Base-by-base conservation (phyloP, 2,113 vertebrate species). In the Petroica traversi region DNA sequence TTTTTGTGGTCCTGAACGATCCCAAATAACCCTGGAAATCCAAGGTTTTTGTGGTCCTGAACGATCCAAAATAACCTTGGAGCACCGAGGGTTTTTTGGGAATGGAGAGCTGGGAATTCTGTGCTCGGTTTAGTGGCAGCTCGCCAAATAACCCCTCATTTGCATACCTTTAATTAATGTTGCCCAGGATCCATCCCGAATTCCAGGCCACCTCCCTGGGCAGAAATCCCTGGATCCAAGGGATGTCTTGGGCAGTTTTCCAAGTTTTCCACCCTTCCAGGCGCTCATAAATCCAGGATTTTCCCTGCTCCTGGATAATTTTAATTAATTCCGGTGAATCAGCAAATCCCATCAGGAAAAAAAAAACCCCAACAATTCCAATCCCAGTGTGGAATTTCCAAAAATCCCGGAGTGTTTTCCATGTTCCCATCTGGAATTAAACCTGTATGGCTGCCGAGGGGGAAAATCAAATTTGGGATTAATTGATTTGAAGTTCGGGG, bases 391-490 rank as follows among this genome's bases (percentile, higher is more conserved):
- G 11, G 2, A 3, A 6, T 69, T 83, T 36, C 58, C 48, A 31
- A 24, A 0, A 7, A 19, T 45, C 9, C 1, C 2, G 0, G 19
- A 3, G 34, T 22, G 66, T 36, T 49, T 33, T 11, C 48, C 18
- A 0, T 2, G 25, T 9, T 92, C 51, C 57, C 4, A 0, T 0
- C 38, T 59, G 4, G 7, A 74, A 63, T 78, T 6, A 68, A 41
- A 57, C 14, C 49, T 3, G 4, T 25, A 2, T 43, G 45, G 36
- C 2, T 45, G 10, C n/a, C 3, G 22, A 19, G 25, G 23, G 36
- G 28, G 20, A 17, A 58, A 81, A 87, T 81, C 18, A 12, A 45
- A 63, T 77, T 81, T 33, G 33, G 58, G 52, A n/a, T 25, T 16
- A 14, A 25, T 57, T 6, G 25, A 77, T 58, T 14, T 4, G 55